Evolutionary conservation across 2,113 vertebrate species (phyloP).

Genomic region (Rhadina sibilatrix): DNA sequence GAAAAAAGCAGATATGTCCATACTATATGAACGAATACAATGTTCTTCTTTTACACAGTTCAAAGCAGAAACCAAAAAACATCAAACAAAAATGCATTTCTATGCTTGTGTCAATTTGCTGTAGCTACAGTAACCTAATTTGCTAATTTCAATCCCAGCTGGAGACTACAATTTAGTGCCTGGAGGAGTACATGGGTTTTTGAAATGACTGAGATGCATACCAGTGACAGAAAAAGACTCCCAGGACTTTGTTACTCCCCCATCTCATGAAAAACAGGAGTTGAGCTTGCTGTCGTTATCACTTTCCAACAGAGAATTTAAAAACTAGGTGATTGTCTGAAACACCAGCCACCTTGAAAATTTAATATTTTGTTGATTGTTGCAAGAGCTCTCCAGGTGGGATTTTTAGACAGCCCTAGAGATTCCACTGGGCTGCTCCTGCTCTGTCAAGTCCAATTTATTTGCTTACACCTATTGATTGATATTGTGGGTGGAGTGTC

Average conservation of each 20-base stretch:
- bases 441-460: not conserved
- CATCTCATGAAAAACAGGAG: not conserved
- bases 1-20: not conserved
- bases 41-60: not conserved
- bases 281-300: not conserved
- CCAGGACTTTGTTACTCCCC: not conserved
- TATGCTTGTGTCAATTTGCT: not conserved
- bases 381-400: not conserved
- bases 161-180: not conserved
- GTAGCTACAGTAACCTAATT: not conserved
- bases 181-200: not conserved
- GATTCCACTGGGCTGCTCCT: not conserved
- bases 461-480: constrained; percentile 1
- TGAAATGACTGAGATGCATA: not conserved
- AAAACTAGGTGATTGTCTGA: not conserved
- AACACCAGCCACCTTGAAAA: not conserved
- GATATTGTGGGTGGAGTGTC: not conserved
- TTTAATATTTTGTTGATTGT: not conserved
- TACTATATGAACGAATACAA: not conserved
- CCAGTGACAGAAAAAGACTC: not conserved
- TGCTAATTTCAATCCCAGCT: not conserved
- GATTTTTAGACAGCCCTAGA: not conserved
- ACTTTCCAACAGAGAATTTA: not conserved
- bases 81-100: not conserved
- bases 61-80: not conserved